Percentiles rank a stretch among this genome's conserved stretches.
Conservation (phyloP, 2,113 vertebrate genomes). For the Apaloderma vittatum region DNA sequence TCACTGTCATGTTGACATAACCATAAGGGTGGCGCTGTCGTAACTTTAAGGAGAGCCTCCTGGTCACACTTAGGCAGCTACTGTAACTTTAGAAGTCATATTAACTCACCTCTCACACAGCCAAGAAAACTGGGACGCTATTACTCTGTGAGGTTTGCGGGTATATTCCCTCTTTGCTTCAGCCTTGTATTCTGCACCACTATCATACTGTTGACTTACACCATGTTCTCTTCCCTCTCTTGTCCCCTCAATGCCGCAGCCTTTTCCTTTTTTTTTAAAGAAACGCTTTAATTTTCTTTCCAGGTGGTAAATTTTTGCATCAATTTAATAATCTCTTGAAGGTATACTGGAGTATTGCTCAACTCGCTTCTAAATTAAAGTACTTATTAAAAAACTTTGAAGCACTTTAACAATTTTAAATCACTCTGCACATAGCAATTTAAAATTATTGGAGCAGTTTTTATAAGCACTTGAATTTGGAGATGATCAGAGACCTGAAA, state of each 20-base stretch:
- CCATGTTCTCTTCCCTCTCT: neutral
- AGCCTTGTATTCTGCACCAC: neutral
- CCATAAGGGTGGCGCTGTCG: neutral
- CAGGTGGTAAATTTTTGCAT: conserved; percentile 70
- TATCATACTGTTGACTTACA: neutral
- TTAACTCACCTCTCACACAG: neutral
- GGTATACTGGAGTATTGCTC: conserved; percentile 75
- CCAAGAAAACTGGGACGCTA: neutral
- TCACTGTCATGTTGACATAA: neutral
- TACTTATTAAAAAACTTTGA: conserved; percentile 83
- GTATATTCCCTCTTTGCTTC: neutral
- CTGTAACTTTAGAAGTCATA: neutral
- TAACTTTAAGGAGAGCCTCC: neutral
- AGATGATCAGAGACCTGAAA: conserved; percentile 83
- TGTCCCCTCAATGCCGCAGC: accelerated
- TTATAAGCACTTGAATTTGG: conserved; percentile 83
- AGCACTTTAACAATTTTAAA: conserved; percentile 82
- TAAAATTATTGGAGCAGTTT: conserved; percentile 81
- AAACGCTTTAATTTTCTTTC: conserved; percentile 71
- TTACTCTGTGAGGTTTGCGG: neutral
- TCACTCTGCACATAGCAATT: conserved; percentile 79
- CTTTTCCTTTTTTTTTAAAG: neutral
- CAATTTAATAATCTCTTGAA: conserved; percentile 76
- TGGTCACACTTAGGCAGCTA: neutral
- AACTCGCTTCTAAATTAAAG: conserved; percentile 81